A percentile compares a stretch with the other conserved stretches of the same genome.
Evolutionary conservation across 1,140 invertebrate genomes (phyloP).

Genomic region (Augochlora pura): DNA sequence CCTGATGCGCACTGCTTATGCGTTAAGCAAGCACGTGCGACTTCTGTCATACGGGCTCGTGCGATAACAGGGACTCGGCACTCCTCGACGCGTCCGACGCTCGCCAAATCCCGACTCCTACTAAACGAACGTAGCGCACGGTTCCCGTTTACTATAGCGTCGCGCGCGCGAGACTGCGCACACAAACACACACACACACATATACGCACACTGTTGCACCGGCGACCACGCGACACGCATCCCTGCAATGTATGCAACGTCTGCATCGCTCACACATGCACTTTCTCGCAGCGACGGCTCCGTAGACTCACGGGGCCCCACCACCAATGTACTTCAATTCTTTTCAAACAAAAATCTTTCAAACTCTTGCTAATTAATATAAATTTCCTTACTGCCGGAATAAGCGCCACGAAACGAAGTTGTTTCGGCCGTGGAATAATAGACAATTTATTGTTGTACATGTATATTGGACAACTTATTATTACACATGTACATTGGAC

Average conservation of each 20-base stretch:
- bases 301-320: neutral
- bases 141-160: constrained; percentile 37
- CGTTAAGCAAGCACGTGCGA: constrained; percentile 45
- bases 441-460: too few relatives aligned
- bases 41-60: constrained; percentile 43
- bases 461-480: too few relatives aligned
- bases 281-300: neutral
- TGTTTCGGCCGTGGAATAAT: too few relatives aligned
- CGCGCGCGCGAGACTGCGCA: neutral
- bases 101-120: constrained; percentile 63
- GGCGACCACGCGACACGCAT: neutral
- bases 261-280: neutral
- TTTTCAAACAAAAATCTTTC: too few relatives aligned
- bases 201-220: neutral
- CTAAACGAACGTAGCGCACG: constrained; percentile 55
- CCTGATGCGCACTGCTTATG: neutral
- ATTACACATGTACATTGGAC: too few relatives aligned
- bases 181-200: too few relatives aligned
- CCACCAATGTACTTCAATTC: neutral
- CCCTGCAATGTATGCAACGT: neutral
- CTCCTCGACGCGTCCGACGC: constrained; percentile 35
- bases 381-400: too few relatives aligned
- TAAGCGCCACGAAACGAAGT: too few relatives aligned
- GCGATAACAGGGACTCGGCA: constrained; percentile 7
- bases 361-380: too few relatives aligned